Evolutionary conservation across 2,888 invertebrate species (phyloP), one percentile per base, ranked within the genome.

Genomic region (Tuberolachnus salignus): DNA sequence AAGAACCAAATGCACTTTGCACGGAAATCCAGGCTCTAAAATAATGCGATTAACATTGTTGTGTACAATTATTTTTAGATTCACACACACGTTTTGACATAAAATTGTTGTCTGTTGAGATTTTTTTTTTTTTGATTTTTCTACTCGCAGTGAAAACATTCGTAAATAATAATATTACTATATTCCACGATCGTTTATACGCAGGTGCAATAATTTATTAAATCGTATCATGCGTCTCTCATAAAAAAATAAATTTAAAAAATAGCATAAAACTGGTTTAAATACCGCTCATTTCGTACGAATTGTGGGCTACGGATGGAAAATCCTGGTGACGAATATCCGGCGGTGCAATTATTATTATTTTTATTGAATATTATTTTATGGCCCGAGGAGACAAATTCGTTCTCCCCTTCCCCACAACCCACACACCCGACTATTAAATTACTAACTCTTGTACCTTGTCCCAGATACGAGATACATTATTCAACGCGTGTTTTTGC

Each of bases 281-380:
- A 49, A 64, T 26, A 51, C 13, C 19, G 23, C 51, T 49, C 16
- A 53, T 51, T 34, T 49, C n/a, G 59, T 16, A 49, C 34, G 67
- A 51, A 57, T 42, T 78, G 21, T 67, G 34, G 3, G 42, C 19
- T n/a, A 19, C n/a, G 34, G 19, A 8, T 59, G 59, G 49, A 49
- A 73, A 73, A 69, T 67, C 19, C 61, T 61, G 78, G 69, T 69
- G 69, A 78, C 78, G 78, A 69, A 67, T 66, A 34, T 34, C 6
- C 34, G n/a, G 6, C 34, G 42, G 63, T 26, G 19, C 59, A 69
- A 51, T 53, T 46, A n/a, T 34, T 34, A 34, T 6, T 34, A 34
- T 34, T 34, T 59, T 78, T 66, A 66, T 67, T 44, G 14, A 3
- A 75, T 75, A 46, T 63, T 42, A 49, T 78, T 59, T 67, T 21